These are phyloP conservation scores for Eristalinus sepulchralis DNA, from an alignment of 2,888 invertebrate genomes.

Conservation along the genomic window DNA sequence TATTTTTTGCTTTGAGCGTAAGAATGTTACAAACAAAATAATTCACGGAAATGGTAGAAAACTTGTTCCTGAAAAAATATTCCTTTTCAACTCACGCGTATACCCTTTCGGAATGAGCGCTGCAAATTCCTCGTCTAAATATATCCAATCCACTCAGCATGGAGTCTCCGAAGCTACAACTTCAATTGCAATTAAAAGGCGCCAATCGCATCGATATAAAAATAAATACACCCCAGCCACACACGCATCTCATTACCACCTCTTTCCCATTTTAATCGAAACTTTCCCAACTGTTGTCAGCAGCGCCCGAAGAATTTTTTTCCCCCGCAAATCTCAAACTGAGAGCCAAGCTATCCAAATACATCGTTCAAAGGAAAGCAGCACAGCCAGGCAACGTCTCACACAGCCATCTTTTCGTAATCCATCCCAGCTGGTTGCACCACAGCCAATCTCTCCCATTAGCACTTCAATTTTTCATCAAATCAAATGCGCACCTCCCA, in stretches of 20 bases:
- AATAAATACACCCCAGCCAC: constrained; percentile 44
- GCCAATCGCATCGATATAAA: constrained; percentile 41
- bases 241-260: constrained; percentile 27
- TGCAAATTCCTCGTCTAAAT: neutral
- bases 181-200: constrained; percentile 44
- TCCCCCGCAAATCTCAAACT: constrained; percentile 33
- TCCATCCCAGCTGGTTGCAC: constrained; percentile 62
- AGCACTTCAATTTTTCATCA: constrained; percentile 80
- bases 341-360: neutral
- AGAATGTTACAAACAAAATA: too few species aligned
- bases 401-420: constrained; percentile 48
- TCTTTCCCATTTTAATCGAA: constrained; percentile 40
- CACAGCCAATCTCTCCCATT: constrained; percentile 77
- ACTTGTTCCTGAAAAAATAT: neutral
- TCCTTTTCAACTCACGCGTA: neutral
- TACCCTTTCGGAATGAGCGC: neutral
- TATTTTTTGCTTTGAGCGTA: too few species aligned
- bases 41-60: neutral
- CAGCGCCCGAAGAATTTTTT: constrained; percentile 4
- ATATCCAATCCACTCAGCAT: neutral
- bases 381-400: neutral
- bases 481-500: constrained; percentile 75
- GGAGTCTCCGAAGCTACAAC: neutral
- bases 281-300: constrained; percentile 38
- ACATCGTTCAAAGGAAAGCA: neutral